These are phyloP conservation scores for Microctenopoma lineatum DNA, from an alignment of 2,797 vertebrate genomes.

Conservation along the genomic window DNA sequence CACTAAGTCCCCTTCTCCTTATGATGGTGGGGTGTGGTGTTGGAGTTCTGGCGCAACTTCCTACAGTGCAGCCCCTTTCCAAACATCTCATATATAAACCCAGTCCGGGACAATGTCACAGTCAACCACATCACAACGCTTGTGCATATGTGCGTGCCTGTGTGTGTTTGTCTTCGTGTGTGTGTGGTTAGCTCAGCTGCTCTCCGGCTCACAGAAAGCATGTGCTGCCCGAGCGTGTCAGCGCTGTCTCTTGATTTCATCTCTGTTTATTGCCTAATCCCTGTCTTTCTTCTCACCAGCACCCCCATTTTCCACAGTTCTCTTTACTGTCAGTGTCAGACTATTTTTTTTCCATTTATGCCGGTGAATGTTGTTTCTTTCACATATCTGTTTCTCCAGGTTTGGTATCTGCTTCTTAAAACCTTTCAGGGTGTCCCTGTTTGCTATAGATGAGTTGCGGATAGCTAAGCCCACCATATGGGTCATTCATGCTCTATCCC, in stretches of 20 bases:
- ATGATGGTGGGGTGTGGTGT: slow-evolving; percentile 73
- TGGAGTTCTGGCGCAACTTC: slow-evolving; percentile 73
- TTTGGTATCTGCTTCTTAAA: slow-evolving; percentile 31
- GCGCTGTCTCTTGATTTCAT: slow-evolving; percentile 76
- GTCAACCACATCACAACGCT: slow-evolving; percentile 74
- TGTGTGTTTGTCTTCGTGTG: slow-evolving; percentile 35
- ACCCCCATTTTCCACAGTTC: slow-evolving; percentile 30
- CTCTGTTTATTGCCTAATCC: slow-evolving; percentile 77
- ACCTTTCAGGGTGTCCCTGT: slow-evolving; percentile 33
- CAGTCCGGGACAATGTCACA: slow-evolving; percentile 66
- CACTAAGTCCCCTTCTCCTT: slow-evolving; percentile 68
- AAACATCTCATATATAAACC: slow-evolving; percentile 75
- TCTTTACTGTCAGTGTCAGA: slow-evolving; percentile 28
- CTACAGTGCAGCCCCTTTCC: slow-evolving; percentile 66
- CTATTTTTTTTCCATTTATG: slow-evolving; percentile 38
- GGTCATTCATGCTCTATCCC: slow-evolving; percentile 53
- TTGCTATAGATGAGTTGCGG: slow-evolving; percentile 56
- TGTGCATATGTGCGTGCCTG: slow-evolving; percentile 36
- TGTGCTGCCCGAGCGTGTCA: slow-evolving; percentile 67
- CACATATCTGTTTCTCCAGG: slow-evolving; percentile 21
- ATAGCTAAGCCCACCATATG: slow-evolving; percentile 55
- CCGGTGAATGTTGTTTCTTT: slow-evolving; percentile 33
- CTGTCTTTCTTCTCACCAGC: slow-evolving; percentile 39
- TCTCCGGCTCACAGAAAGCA: slow-evolving; percentile 68
- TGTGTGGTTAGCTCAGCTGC: slow-evolving; percentile 66